Conservation (phyloP, 2,888 invertebrate species). For the Sycophila texana region DNA sequence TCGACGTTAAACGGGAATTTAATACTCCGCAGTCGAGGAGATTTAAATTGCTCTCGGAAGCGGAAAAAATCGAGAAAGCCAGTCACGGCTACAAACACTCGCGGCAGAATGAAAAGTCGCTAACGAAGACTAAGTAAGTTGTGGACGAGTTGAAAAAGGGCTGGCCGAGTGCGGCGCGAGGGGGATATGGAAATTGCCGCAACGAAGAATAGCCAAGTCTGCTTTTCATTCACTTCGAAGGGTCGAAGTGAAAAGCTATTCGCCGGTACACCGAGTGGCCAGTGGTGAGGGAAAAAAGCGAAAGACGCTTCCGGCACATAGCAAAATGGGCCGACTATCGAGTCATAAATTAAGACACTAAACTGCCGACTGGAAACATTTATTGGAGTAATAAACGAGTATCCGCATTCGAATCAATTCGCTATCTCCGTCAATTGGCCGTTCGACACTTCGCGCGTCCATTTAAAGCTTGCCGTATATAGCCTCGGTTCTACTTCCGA, state of each 20-base stretch:
- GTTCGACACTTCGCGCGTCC: too few relatives aligned
- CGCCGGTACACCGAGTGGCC: too few relatives aligned
- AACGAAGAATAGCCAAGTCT: neutral
- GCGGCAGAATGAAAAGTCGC: conserved; percentile 20
- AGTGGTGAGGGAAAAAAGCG: too few relatives aligned
- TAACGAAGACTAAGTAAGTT: conserved; percentile 37
- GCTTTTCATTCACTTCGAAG: neutral
- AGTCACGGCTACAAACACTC: neutral
- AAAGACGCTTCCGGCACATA: too few relatives aligned
- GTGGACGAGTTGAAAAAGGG: neutral
- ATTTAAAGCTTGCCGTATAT: too few relatives aligned
- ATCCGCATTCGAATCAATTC: too few relatives aligned
- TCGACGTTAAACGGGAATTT: conserved; percentile 26
- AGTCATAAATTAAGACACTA: too few relatives aligned
- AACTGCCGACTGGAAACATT: too few relatives aligned
- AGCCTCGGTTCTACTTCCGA: too few relatives aligned
- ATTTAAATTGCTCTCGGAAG: conserved; percentile 20
- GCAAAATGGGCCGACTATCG: too few relatives aligned
- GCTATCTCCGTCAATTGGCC: too few relatives aligned
- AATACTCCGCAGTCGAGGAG: conserved; percentile 4
- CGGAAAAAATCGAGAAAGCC: neutral
- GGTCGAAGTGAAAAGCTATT: neutral
- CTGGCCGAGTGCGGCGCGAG: neutral
- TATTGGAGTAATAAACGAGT: too few relatives aligned
- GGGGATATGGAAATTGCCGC: conserved; percentile 18